Conservation (phyloP, 2,113 vertebrate species). For the Charadrius vociferus region DNA sequence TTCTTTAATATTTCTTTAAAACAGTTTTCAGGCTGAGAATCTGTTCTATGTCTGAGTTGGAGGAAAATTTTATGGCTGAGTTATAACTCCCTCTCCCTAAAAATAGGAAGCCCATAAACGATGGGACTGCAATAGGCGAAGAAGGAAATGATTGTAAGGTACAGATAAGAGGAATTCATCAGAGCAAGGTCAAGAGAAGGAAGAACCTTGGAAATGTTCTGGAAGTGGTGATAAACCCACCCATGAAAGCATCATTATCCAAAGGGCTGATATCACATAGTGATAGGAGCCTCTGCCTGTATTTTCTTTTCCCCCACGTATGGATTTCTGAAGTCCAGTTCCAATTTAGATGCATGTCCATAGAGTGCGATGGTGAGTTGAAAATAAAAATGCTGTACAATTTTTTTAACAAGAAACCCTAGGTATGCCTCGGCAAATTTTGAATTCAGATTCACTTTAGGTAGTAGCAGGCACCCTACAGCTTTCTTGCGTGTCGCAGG, state of each 20-base stretch:
- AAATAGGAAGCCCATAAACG: not conserved
- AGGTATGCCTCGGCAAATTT: not conserved
- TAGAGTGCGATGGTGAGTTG: not conserved
- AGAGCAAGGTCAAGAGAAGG: not conserved
- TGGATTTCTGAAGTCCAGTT: not conserved
- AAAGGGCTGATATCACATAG: not conserved
- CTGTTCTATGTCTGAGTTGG: not conserved
- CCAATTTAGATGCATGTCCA: not conserved
- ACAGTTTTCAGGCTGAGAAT: not conserved
- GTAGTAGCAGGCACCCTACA: not conserved
- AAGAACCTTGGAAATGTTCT: not conserved
- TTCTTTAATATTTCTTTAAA: slow-evolving; percentile 16
- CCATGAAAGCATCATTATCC: not conserved
- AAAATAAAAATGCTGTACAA: not conserved
- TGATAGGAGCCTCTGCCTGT: not conserved
- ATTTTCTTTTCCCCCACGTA: not conserved
- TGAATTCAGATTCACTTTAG: not conserved
- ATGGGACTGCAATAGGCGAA: not conserved
- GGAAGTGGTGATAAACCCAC: not conserved
- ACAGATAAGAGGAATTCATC: not conserved
- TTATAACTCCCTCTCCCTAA: not conserved
- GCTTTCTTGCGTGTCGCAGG: not conserved
- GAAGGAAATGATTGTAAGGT: not conserved
- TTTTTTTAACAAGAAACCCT: not conserved
- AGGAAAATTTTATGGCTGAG: not conserved